Conservation (phyloP, 1,140 invertebrate genomes). For the Diabrotica virgifera region DNA sequence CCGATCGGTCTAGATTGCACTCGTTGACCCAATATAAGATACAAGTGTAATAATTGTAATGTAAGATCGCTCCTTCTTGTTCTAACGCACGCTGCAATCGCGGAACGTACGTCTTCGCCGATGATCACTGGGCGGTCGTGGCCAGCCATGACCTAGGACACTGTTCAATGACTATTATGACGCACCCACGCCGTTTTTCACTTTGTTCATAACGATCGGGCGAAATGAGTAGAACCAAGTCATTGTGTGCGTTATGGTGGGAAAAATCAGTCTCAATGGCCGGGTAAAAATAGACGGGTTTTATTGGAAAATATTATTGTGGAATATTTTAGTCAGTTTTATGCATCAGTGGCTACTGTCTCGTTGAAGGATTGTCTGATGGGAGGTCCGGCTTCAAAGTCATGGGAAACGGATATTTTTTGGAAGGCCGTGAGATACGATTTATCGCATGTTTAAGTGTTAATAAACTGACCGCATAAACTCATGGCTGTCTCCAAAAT, state of each 20-base stretch:
- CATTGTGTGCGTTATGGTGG: neutral
- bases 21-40: conserved; percentile 12
- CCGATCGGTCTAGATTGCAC: conserved; percentile 7
- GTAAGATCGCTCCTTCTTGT: conserved; percentile 4
- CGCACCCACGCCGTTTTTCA: conserved; percentile 32
- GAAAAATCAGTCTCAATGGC: neutral
- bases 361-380: neutral
- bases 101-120: conserved; percentile 29
- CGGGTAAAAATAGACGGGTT: neutral
- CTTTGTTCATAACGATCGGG: conserved; percentile 11
- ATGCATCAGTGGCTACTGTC: neutral
- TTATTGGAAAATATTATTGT: neutral
- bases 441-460: too few species aligned
- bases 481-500: too few species aligned
- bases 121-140: conserved; percentile 1
- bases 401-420: neutral
- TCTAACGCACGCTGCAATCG: conserved; percentile 4
- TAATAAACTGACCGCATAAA: too few species aligned
- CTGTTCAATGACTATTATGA: conserved; percentile 43
- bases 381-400: neutral
- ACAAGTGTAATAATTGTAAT: conserved; percentile 7
- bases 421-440: too few species aligned
- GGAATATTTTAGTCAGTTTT: conserved; percentile 1
- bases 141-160: conserved; percentile 40
- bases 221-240: conserved; percentile 6